Percentiles rank a stretch among this genome's conserved stretches.
Conservation (phyloP, 2,888 invertebrate species). For the Parascotia fuliginaria region DNA sequence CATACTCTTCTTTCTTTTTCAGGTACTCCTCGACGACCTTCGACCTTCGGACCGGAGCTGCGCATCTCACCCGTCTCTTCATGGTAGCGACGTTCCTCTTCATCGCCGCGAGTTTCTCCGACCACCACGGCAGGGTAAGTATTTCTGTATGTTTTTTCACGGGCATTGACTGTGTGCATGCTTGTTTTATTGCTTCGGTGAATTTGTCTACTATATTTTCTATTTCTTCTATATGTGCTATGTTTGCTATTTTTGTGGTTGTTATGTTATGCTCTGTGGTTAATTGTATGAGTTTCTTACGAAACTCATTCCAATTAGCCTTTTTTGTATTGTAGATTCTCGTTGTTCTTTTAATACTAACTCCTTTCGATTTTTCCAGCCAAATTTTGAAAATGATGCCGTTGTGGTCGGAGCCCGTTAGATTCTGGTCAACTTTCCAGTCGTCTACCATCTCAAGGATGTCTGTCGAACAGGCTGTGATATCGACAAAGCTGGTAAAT, state of each 20-base stretch:
- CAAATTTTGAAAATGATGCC: no score
- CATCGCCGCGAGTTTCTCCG: constrained; percentile 11
- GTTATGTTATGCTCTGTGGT: neutral
- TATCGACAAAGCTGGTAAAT: no score
- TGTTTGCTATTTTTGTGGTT: neutral
- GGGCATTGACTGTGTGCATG: constrained; percentile 11
- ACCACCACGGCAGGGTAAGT: constrained; percentile 33
- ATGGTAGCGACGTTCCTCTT: constrained; percentile 18
- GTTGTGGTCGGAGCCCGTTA: no score
- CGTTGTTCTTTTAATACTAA: constrained; percentile 10
- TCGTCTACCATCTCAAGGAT: no score
- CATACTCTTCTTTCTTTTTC: constrained; percentile 17
- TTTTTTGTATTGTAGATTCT: constrained; percentile 27
- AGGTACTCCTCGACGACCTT: constrained; percentile 18
- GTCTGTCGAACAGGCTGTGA: no score
- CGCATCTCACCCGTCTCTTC: constrained; percentile 17
- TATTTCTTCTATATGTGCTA: constrained; percentile 1
- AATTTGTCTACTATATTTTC: constrained; percentile 2
- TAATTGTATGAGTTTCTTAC: constrained; percentile 13
- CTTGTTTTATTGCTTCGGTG: constrained; percentile 6
- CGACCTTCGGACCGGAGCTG: constrained; percentile 13
- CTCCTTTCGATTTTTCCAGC: no score
- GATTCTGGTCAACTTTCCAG: no score
- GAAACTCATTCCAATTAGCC: constrained; percentile 25
- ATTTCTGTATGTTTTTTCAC: constrained; percentile 4